Base-by-base conservation (phyloP, 2,797 vertebrate genomes). In the Aplochiton taeniatus region DNA sequence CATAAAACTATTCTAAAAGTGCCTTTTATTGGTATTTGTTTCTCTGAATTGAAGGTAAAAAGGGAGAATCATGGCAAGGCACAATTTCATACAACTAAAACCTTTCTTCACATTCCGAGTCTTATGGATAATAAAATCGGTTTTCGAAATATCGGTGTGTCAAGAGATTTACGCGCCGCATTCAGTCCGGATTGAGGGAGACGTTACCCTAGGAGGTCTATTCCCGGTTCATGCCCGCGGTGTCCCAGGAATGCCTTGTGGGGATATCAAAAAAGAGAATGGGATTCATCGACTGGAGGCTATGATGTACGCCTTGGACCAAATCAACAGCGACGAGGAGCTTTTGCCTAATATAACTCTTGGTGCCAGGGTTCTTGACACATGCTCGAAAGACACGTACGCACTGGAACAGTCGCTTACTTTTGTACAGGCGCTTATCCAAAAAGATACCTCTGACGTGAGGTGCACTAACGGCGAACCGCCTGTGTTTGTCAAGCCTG, bases 241-340 rank as follows among this genome's bases (percentile, higher is more conserved):
- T 19, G 73, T 87, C 72, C 87, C 87, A 47, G 94, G 94, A 53
- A 83, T 85, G 45, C 94, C 96, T 41, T 97, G 96, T 82, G 96
- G 96, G 68, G 96, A 96, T 86, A 94, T 98, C 79, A 95, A 96
- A 76, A 94, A 94, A 80, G 95, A 97, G 66, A 96, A 94, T 76
- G 96, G 96, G 46, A 95, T 98, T 89, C 96, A 98, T 92, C 89
- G 96, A 75, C 92, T 98, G 83, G 96, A 98, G 82, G 96, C 96
- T 43, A 98, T 98, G 96, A 94, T 98, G 44, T 98, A 94, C 72
- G 96, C 96, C 13, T 82, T 98, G 86, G 96, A 98, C 83, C 94
- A 96, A 88, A 97, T 98, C 82, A 98, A 98, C 91, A 92, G 93
- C 55, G 95, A 98, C 87, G 93, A 94, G 14, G 93, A 95, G 17